Evolutionary conservation across 2,888 invertebrate genomes (phyloP).

Genomic region (Apocheima hispidaria): DNA sequence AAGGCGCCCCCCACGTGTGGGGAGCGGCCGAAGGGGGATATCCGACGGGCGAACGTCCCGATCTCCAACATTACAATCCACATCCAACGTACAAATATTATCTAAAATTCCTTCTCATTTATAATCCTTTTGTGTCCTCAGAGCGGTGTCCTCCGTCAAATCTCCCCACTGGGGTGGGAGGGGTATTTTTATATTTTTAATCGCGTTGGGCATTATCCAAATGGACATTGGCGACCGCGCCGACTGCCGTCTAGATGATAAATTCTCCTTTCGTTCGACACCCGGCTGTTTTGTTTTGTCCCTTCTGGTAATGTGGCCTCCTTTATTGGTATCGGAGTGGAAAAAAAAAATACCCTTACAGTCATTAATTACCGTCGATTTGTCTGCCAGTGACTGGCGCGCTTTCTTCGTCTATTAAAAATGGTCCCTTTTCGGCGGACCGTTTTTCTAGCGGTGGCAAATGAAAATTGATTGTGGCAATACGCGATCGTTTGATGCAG

Average conservation of each 20-base stretch:
- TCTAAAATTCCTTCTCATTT: constrained; percentile 87
- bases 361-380: constrained; percentile 84
- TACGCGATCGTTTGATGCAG: constrained; percentile 79
- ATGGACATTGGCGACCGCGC: constrained; percentile 84
- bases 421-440: constrained; percentile 67
- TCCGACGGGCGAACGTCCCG: constrained; percentile 57
- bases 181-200: constrained; percentile 87
- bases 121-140: constrained; percentile 87
- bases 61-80: constrained; percentile 84
- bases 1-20: constrained; percentile 60
- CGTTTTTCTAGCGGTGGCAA: constrained; percentile 47
- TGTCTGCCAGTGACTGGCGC: constrained; percentile 80
- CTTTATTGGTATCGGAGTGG: constrained; percentile 76
- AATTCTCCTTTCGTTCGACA: constrained; percentile 86
- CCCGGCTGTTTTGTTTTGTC: constrained; percentile 78
- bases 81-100: constrained; percentile 86
- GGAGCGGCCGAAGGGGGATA: constrained; percentile 46
- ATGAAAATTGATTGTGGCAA: constrained; percentile 80
- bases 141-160: constrained; percentile 85
- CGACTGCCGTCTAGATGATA: constrained; percentile 84
- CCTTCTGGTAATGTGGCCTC: constrained; percentile 74
- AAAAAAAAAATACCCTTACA: constrained; percentile 72
- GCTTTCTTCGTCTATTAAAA: constrained; percentile 81
- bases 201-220: constrained; percentile 86
- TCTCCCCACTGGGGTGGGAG: constrained; percentile 62